Evolutionary conservation across 1,140 invertebrate genomes (phyloP).

Genomic region (Agrypnia vestita): DNA sequence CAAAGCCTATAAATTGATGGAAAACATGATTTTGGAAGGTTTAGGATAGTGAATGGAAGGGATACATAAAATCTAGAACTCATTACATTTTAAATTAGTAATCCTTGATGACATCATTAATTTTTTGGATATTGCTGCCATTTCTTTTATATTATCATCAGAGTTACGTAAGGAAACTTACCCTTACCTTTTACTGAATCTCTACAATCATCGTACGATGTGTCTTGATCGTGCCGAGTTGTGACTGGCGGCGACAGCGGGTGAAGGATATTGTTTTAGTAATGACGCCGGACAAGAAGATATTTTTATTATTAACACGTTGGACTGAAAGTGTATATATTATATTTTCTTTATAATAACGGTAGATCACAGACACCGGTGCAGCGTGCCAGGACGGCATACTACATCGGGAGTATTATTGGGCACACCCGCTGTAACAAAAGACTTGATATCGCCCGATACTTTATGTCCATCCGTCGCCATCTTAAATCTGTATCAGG

Average conservation of each 20-base stretch:
- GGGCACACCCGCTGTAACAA: slow-evolving; percentile 68
- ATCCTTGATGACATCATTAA: no score
- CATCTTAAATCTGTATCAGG: background rate
- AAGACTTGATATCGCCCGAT: slow-evolving; percentile 32
- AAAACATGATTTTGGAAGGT: no score
- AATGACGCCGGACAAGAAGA: slow-evolving; percentile 72
- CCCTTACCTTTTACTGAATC: no score
- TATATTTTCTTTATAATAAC: slow-evolving; percentile 72
- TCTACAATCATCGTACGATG: no score
- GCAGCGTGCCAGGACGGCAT: slow-evolving; percentile 3
- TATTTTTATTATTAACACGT: slow-evolving; percentile 72
- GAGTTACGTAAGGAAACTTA: no score
- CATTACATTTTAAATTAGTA: no score
- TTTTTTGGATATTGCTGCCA: no score
- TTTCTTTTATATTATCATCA: no score
- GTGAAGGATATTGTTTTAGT: slow-evolving; percentile 65
- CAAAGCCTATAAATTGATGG: no score
- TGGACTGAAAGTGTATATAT: slow-evolving; percentile 72
- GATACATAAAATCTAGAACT: no score
- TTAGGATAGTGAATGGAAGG: no score
- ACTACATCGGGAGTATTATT: background rate
- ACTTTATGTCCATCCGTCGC: slow-evolving; percentile 18
- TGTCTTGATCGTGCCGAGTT: background rate
- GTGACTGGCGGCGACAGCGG: slow-evolving; percentile 8
- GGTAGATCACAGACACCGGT: slow-evolving; percentile 12